Conservation (phyloP, 2,888 invertebrate genomes). For the Deilephila porcellus region DNA sequence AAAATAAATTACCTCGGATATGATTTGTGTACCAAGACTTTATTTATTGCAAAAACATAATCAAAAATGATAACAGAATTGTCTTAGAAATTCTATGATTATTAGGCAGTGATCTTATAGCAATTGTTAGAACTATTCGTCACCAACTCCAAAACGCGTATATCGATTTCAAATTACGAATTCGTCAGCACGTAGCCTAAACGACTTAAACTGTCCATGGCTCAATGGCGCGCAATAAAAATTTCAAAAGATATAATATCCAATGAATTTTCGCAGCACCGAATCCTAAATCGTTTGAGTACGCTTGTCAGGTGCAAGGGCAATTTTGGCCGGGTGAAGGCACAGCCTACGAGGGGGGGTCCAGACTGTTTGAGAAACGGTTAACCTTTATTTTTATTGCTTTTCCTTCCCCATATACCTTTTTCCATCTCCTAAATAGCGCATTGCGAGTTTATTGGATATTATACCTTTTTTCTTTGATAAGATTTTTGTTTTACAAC, state of each 20-base stretch:
- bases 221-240: constrained; percentile 11
- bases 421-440: constrained; percentile 50
- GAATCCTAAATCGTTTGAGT: constrained; percentile 51
- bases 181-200: background rate
- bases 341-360: constrained; percentile 55
- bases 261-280: constrained; percentile 42
- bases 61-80: too few relatives aligned
- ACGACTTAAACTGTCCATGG: background rate
- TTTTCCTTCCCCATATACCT: constrained; percentile 41
- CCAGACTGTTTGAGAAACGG: constrained; percentile 60
- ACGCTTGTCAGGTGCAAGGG: constrained; percentile 68
- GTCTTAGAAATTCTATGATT: too few relatives aligned
- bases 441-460: constrained; percentile 55
- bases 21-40: too few relatives aligned
- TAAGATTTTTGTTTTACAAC: constrained; percentile 38
- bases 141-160: background rate
- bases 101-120: too few relatives aligned
- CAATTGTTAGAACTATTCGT: too few relatives aligned
- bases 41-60: too few relatives aligned
- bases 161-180: constrained; percentile 5
- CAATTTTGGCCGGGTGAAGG: constrained; percentile 59
- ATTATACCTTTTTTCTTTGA: constrained; percentile 29
- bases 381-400: constrained; percentile 64
- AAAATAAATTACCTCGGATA: too few relatives aligned
- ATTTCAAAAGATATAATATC: constrained; percentile 31